Conservation (phyloP, 2,797 vertebrate species). For the Sarcophilus harrisii region DNA sequence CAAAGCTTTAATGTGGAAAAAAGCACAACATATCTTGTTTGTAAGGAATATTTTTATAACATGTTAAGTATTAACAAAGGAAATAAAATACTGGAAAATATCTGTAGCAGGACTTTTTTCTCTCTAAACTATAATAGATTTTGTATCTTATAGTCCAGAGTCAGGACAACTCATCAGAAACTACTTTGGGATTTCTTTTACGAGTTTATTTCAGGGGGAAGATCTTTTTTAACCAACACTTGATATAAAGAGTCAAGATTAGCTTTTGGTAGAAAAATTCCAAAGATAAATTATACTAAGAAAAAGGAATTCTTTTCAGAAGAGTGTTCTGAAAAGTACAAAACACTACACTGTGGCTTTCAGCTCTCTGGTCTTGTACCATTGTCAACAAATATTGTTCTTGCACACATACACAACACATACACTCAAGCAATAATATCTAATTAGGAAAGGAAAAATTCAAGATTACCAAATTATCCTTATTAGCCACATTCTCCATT, state of each 20-base stretch:
- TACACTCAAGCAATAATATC: slow-evolving; percentile 7
- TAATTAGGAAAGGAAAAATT: slow-evolving; percentile 39
- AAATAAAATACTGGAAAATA: neutral
- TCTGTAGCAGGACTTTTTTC: neutral
- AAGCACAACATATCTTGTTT: neutral
- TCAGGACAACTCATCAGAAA: neutral
- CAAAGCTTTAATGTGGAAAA: neutral
- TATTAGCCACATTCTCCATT: slow-evolving; percentile 1
- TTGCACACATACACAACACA: neutral
- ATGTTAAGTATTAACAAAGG: neutral
- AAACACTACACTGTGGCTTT: slow-evolving; percentile 15
- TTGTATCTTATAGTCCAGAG: neutral
- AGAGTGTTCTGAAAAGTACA: slow-evolving; percentile 30
- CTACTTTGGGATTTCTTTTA: neutral
- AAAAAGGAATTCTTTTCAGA: slow-evolving; percentile 19
- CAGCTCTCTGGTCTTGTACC: neutral
- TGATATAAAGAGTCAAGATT: slow-evolving; percentile 23
- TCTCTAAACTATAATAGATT: neutral
- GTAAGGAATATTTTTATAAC: neutral
- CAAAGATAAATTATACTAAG: neutral
- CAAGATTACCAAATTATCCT: slow-evolving; percentile 43
- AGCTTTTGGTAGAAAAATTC: slow-evolving; percentile 2
- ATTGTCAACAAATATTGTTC: slow-evolving; percentile 26
- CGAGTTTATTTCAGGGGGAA: neutral
- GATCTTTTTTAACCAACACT: slow-evolving; percentile 8